Evolutionary conservation across 2,113 vertebrate species (phyloP).

Genomic region (Stegostoma tigrinum): DNA sequence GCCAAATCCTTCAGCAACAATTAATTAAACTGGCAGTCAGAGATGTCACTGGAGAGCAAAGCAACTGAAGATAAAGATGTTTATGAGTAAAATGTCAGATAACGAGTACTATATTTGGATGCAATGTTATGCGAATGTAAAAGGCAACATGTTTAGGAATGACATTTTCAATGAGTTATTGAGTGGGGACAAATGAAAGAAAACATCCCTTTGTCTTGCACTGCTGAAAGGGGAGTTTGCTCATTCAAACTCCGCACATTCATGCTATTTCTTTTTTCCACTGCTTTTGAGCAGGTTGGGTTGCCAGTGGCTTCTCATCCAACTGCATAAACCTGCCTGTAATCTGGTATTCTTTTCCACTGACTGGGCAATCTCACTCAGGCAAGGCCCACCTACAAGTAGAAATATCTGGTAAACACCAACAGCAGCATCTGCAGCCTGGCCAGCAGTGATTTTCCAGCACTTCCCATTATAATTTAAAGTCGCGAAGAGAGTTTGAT

Average conservation of each 20-base stretch:
- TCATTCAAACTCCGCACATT: neutral
- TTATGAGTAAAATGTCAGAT: constrained; percentile 1
- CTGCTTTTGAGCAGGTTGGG: neutral
- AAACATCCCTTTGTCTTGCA: neutral
- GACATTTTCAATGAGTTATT: neutral
- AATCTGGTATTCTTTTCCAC: neutral
- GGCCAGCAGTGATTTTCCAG: too few species aligned
- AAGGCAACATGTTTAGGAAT: neutral
- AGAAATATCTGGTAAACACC: too few species aligned
- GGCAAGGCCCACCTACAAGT: too few species aligned
- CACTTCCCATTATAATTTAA: too few species aligned
- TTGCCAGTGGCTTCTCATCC: neutral
- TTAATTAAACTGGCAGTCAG: constrained; percentile 26
- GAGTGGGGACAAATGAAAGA: neutral
- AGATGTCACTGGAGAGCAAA: neutral
- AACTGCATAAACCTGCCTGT: neutral
- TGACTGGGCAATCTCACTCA: neutral
- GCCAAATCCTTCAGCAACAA: neutral
- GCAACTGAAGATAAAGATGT: constrained; percentile 25
- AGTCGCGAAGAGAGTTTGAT: neutral
- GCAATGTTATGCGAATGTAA: neutral
- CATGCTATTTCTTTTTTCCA: neutral
- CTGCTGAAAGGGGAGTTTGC: too few species aligned
- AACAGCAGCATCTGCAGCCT: too few species aligned
- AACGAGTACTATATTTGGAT: constrained; percentile 6